Base-by-base conservation (phyloP, 2,888 invertebrate genomes). In the Dryobotodes eremita region DNA sequence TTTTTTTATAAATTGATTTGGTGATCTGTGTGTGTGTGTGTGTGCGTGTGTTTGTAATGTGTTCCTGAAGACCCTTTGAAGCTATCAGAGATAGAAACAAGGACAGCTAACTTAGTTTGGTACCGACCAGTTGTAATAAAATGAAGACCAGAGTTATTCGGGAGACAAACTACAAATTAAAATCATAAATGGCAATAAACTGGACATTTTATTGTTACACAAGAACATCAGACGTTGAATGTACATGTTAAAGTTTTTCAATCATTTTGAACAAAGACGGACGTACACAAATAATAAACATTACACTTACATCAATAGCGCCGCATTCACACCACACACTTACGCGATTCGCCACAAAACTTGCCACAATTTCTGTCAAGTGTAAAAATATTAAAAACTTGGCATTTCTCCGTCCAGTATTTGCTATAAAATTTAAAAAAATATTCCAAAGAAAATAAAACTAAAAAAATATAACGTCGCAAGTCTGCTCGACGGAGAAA, bases 221-320 rank as follows among this genome's bases (percentile, higher is more conserved):
- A 89, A 90, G 81, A 89, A 94, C 92, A 92, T 90, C 83, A 91
- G 90, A 93, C 92, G 89, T 36, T 36, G 31, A 36, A 36, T 36
- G 90, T 89, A 93, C 92, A 94, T 91, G 86, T 85, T 42, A 89
- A 90, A 91, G 88, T 93, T 94, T 94, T 93, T 93, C 86, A 88
- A 91, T 85, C 85, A 88, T 91, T 95, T 94, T 91, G 85, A 91
- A 84, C 84, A 90, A 55, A 80, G 79, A 87, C 87, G 65, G 90
- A 95, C 91, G 86, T 90, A 87, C 89, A 93, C 92, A 92, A 92
- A 92, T 87, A 94, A 93, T 92, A 92, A 92, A 95, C 94, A 93
- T 95, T 95, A 95, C 94, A 94, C 95, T 96, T 95, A 96, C 89
- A 92, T 91, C 89, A 92, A 92, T 91, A 90, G 84, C 80, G 79